These are phyloP conservation scores for Suricata suricatta DNA, from an alignment of 2,113 vertebrate genomes.

Conservation along the genomic window DNA sequence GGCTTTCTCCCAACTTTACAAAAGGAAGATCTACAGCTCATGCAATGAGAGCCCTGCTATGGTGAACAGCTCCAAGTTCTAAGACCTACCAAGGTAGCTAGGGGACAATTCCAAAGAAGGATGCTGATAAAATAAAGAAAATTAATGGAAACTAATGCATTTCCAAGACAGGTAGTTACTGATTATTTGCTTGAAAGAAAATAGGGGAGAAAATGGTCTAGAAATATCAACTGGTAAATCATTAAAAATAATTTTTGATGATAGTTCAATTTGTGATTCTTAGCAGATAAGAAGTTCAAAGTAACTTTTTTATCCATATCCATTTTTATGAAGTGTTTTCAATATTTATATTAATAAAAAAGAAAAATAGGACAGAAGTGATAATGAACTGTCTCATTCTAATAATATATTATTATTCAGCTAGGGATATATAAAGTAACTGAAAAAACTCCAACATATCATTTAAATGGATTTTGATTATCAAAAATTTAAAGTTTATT, in stretches of 20 bases:
- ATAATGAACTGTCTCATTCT: background rate
- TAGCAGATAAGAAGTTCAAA: background rate
- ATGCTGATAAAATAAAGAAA: background rate
- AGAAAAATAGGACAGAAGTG: background rate
- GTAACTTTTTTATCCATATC: background rate
- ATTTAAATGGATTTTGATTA: background rate
- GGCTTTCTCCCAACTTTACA: background rate
- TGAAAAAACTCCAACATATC: background rate
- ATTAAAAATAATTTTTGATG: slow-evolving; percentile 1
- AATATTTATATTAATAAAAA: background rate
- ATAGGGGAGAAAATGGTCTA: background rate
- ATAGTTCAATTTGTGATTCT: background rate
- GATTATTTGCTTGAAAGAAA: background rate
- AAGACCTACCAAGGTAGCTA: background rate
- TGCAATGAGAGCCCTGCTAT: background rate
- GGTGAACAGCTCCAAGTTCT: background rate
- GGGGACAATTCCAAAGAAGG: background rate
- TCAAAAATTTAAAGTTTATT: background rate
- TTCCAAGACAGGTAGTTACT: background rate
- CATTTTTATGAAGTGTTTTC: background rate
- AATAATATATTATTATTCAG: background rate
- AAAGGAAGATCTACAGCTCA: background rate
- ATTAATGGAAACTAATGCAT: background rate
- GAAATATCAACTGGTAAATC: background rate
- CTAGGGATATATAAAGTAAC: background rate